Conservation (phyloP, 2,797 vertebrate species). For the Heliangelus exortis region DNA sequence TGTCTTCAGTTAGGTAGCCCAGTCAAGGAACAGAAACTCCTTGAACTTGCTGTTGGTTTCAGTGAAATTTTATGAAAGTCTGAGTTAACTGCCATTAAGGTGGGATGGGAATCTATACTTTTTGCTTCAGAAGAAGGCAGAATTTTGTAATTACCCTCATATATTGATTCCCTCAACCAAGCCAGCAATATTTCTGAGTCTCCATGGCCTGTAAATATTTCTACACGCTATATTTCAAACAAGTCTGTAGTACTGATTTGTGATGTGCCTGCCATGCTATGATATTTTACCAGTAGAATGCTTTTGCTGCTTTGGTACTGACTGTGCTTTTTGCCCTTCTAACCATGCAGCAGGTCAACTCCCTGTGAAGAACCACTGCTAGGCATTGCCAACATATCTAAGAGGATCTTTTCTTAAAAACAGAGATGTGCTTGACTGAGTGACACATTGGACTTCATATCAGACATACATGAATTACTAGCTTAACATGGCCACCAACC, state of each 20-base stretch:
- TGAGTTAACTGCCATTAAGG: neutral
- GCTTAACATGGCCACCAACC: neutral
- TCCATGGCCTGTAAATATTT: slow-evolving; percentile 41
- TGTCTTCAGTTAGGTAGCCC: neutral
- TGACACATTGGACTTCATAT: neutral
- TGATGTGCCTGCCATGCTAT: neutral
- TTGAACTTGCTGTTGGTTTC: slow-evolving; percentile 3
- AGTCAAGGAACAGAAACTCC: neutral
- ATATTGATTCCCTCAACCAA: slow-evolving; percentile 19
- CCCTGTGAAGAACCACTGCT: neutral
- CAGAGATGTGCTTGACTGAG: neutral
- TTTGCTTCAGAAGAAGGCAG: neutral
- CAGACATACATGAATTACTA: neutral
- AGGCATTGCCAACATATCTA: neutral
- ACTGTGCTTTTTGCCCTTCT: neutral
- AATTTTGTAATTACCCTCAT: slow-evolving; percentile 2
- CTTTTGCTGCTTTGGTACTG: slow-evolving; percentile 5
- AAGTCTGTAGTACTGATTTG: slow-evolving; percentile 27
- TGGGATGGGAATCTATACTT: slow-evolving; percentile 1
- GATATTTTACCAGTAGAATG: slow-evolving; percentile 7
- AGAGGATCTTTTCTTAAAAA: neutral
- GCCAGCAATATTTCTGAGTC: slow-evolving; percentile 49
- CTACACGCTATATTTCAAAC: slow-evolving; percentile 32
- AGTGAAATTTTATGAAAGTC: neutral
- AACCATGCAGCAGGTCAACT: neutral